These are phyloP conservation scores for Ericerus pela DNA, from an alignment of 1,140 invertebrate species.

Conservation along the genomic window DNA sequence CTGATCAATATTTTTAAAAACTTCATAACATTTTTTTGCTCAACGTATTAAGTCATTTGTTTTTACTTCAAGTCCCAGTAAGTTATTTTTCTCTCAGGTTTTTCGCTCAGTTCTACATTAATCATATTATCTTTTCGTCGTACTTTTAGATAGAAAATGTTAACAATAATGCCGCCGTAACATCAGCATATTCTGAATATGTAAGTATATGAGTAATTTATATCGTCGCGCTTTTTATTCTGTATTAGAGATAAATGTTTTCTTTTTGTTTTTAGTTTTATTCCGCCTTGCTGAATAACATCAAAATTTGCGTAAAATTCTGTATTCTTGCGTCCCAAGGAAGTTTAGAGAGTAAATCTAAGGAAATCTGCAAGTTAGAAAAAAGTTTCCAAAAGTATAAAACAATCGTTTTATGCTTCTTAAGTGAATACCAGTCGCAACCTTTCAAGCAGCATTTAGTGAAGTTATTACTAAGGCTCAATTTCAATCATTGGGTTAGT, in stretches of 20 bases:
- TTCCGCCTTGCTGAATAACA: background rate
- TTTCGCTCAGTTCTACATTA: background rate
- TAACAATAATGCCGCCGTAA: background rate
- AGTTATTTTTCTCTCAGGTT: constrained; percentile 12
- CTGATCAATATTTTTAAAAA: constrained; percentile 69
- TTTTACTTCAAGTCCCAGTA: constrained; percentile 39
- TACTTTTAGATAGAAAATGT: background rate
- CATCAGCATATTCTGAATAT: background rate
- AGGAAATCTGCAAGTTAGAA: background rate
- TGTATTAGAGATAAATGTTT: too few relatives aligned
- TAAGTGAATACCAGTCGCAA: background rate
- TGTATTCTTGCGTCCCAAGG: background rate
- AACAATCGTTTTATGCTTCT: background rate
- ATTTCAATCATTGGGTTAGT: constrained; percentile 3
- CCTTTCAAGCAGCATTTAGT: background rate
- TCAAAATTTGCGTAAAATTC: background rate
- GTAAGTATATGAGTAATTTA: background rate
- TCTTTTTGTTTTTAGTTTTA: constrained; percentile 8
- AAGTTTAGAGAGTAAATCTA: background rate
- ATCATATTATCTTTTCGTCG: background rate
- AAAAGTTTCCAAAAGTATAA: constrained; percentile 8
- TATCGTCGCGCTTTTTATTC: background rate
- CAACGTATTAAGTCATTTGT: constrained; percentile 57
- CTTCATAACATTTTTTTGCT: constrained; percentile 61
- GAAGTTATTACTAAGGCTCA: constrained; percentile 1